Conservation (phyloP, 2,888 invertebrate species). For the Metallyticus violacea region DNA sequence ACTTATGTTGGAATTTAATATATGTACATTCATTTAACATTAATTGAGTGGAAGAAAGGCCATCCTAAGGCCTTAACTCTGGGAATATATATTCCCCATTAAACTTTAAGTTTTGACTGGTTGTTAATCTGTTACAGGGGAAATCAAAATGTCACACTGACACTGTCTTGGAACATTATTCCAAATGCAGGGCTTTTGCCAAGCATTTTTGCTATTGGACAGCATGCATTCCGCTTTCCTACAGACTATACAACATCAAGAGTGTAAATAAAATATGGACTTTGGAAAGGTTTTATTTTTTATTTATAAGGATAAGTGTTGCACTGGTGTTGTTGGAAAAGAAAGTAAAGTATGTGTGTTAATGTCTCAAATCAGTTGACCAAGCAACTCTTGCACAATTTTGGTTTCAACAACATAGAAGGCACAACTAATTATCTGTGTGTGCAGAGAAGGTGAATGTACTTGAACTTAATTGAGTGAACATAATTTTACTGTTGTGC, state of each 20-base stretch:
- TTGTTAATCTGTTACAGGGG: conserved; percentile 59
- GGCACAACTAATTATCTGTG: neutral
- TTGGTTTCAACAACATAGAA: neutral
- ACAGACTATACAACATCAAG: conserved; percentile 74
- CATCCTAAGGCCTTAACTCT: too few relatives aligned
- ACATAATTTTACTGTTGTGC: neutral
- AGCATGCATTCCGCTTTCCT: conserved; percentile 88
- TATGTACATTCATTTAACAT: too few relatives aligned
- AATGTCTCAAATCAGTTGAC: too few relatives aligned
- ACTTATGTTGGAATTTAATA: too few relatives aligned
- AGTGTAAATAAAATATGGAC: conserved; percentile 46
- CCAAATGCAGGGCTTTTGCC: conserved; percentile 96
- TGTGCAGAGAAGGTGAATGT: neutral
- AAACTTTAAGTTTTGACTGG: neutral
- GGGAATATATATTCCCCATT: too few relatives aligned
- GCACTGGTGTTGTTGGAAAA: too few relatives aligned
- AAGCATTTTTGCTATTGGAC: conserved; percentile 77
- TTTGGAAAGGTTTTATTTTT: neutral
- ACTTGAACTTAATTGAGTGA: neutral
- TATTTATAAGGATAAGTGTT: neutral
- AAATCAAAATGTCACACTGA: conserved; percentile 90
- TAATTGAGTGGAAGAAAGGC: too few relatives aligned
- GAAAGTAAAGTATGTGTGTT: neutral
- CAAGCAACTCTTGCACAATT: too few relatives aligned
- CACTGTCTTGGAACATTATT: conserved; percentile 96